phyloP scores from a whole-genome alignment of 2,888 invertebrate species.

The Pedicia rivosa region DNA sequence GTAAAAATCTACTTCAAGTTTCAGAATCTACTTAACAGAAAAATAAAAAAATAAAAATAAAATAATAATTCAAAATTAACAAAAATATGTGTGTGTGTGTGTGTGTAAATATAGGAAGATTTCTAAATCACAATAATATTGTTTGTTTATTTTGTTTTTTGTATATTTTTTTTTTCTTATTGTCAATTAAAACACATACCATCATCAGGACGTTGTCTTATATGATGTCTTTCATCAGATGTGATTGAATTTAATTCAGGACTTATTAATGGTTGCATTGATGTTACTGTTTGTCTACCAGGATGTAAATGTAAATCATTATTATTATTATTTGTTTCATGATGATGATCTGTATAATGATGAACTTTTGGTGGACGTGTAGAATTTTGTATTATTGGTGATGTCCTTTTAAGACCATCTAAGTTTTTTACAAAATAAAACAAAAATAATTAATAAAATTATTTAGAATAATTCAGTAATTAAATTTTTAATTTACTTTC shows the following conservation, averaged over 20 bases:
- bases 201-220: slow-evolving; percentile 15
- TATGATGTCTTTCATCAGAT: slow-evolving; percentile 25
- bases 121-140: background rate
- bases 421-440: background rate
- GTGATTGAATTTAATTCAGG: slow-evolving; percentile 51
- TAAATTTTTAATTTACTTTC: slow-evolving; percentile 17
- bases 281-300: slow-evolving; percentile 14
- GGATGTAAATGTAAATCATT: background rate
- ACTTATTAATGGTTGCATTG: slow-evolving; percentile 35
- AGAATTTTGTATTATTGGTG: slow-evolving; percentile 34
- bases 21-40: no score
- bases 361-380: slow-evolving; percentile 31
- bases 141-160: background rate
- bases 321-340: background rate
- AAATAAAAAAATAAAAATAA: no score
- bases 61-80: no score
- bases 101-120: no score
- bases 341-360: slow-evolving; percentile 17
- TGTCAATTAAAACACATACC: slow-evolving; percentile 15
- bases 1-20: no score
- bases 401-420: slow-evolving; percentile 29
- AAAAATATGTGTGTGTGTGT: no score
- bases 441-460: slow-evolving; percentile 15
- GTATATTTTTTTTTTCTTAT: background rate
- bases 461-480: slow-evolving; percentile 5